Base-by-base conservation (phyloP, 2,888 invertebrate species). In the Eretmocerus hayati region DNA sequence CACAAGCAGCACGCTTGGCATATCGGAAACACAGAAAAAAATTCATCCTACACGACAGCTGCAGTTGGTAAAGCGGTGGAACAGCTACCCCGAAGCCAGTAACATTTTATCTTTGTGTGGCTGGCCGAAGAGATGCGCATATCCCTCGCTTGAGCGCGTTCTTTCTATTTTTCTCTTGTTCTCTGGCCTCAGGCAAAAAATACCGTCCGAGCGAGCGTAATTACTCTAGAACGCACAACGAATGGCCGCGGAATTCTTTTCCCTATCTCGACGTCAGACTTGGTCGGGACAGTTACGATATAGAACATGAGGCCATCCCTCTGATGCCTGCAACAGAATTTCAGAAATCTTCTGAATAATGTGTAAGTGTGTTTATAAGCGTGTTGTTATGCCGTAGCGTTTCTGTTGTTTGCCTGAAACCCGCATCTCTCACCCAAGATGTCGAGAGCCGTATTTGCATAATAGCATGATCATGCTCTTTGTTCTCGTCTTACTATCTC, bases 91-190 rank as follows among this genome's bases (percentile, higher is more conserved):
- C n/a, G 37, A 30, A 6, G 22, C 32, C 36, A 41, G 37, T 44
- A 47, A 51, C 41, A 44, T 47, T 43, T 51, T 51, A 47, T 47
- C 41, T 44, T 44, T 32, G 30, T 38, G 31, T 36, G 44, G 31
- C n/a, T n/a, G n/a, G n/a, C n/a, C n/a, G 44, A 38, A 22, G 18
- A 6, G n/a, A 26, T 11, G n/a, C 26, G 26, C 26, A 26, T n/a
- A n/a, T 11, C 26, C 6, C 8, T 26, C 11, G 8, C 11, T 11
- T 26, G 26, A 11, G 26, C 11, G 11, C 11, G 8, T 26, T 26
- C 11, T 11, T 26, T 11, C 26, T 26, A 11, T 26, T 11, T 9
- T 6, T 26, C 26, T 26, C 11, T 26, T 11, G 6, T 26, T 26
- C 11, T 26, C 11, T 11, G 26, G 8, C 26, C 26, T 26, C 26